A percentile compares a stretch with the other conserved stretches of the same genome.
Evolutionary conservation across 2,888 invertebrate genomes (phyloP).

Genomic region (Cantharis rufa): DNA sequence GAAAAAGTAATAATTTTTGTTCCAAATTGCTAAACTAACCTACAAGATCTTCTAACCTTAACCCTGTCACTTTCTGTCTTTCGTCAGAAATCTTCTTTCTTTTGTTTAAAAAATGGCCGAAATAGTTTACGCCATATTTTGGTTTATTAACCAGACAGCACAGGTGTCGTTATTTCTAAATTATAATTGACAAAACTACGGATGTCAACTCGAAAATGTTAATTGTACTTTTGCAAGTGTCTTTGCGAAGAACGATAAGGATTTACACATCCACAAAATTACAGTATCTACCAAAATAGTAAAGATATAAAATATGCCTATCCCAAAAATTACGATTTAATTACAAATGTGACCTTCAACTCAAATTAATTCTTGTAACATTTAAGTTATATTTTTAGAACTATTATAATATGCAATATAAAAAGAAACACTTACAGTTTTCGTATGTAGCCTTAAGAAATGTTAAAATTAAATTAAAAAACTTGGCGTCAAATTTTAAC

Average conservation of each 20-base stretch:
- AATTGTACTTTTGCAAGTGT: neutral
- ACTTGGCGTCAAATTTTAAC: neutral
- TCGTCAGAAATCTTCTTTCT: neutral
- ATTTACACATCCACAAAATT: neutral
- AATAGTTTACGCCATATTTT: neutral
- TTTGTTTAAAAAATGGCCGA: neutral
- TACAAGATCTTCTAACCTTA: neutral
- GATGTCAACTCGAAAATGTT: neutral
- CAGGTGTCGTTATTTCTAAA: neutral
- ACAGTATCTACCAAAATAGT: neutral
- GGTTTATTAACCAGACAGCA: neutral
- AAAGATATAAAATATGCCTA: slow-evolving; percentile 15
- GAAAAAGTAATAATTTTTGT: neutral
- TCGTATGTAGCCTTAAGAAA: neutral
- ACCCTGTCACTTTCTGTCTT: neutral
- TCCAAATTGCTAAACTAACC: neutral
- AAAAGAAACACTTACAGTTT: neutral
- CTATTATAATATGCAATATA: neutral
- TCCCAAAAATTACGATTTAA: slow-evolving; percentile 21
- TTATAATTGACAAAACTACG: neutral
- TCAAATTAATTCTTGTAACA: neutral
- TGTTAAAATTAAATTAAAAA: neutral
- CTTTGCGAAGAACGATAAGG: neutral
- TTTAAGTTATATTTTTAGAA: neutral
- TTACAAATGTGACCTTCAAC: slow-evolving; percentile 22